Percentiles rank a stretch among this genome's conserved stretches.
Evolutionary conservation across 1,140 invertebrate species (phyloP).

Genomic region (Venustaconcha ellipsiformis): DNA sequence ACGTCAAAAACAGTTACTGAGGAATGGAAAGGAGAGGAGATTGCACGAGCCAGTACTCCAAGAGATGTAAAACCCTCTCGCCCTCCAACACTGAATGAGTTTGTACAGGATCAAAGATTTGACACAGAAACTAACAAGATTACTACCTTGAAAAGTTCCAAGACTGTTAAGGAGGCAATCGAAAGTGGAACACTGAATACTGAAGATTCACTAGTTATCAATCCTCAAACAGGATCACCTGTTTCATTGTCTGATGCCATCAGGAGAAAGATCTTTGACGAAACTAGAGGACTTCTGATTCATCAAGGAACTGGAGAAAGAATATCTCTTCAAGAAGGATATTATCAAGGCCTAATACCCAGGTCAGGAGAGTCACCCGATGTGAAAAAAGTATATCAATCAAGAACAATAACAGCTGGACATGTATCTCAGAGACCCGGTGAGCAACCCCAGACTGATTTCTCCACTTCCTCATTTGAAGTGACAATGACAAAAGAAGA

Average conservation of each 20-base stretch:
- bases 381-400: too few species aligned
- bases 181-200: conserved; percentile 52
- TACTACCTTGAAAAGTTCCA: not conserved
- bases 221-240: conserved; percentile 69
- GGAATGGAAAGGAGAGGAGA: too few species aligned
- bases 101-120: conserved; percentile 18
- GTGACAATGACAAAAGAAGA: too few species aligned
- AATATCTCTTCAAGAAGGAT: conserved; percentile 59
- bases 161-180: conserved; percentile 58
- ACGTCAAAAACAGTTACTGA: too few species aligned
- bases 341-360: conserved; percentile 57
- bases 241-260: conserved; percentile 87
- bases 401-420: too few species aligned
- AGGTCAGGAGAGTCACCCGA: conserved; percentile 21
- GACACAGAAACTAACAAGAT: not conserved
- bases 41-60: too few species aligned
- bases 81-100: conserved; percentile 17
- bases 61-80: too few species aligned
- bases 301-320: conserved; percentile 51
- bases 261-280: conserved; percentile 86
- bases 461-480: too few species aligned
- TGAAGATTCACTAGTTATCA: conserved; percentile 49
- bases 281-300: conserved; percentile 79
- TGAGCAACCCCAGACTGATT: too few species aligned
- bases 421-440: too few species aligned